Evolutionary conservation across 92 coral and sea anemone genomes (phyloP).

Genomic region (Heliopora coerulea): DNA sequence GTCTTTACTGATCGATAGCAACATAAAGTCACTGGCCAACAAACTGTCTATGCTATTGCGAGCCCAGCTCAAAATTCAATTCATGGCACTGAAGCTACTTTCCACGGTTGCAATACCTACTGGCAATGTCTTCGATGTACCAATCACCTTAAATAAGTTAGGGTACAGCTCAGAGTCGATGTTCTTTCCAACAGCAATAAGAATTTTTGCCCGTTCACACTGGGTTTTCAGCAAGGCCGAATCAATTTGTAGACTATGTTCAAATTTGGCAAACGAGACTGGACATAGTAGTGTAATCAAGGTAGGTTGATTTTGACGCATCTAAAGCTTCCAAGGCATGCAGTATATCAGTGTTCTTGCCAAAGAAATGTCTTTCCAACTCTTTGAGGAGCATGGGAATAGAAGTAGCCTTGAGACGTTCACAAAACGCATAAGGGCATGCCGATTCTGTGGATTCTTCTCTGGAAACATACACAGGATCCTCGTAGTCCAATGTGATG

Average conservation of each 20-base stretch:
- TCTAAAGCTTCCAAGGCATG: slow-evolving; percentile 25
- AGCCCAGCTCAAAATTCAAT: too few species aligned
- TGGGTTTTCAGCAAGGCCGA: slow-evolving; percentile 6
- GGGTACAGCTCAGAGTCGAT: too few species aligned
- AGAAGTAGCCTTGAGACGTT: slow-evolving; percentile 12
- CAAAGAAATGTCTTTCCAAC: too few species aligned
- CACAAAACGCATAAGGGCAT: too few species aligned
- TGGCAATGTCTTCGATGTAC: not conserved
- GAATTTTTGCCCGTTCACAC: slow-evolving; percentile 21
- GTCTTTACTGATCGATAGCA: too few species aligned
- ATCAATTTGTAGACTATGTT: slow-evolving; percentile 18
- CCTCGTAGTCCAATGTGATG: too few species aligned
- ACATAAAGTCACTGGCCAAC: too few species aligned
- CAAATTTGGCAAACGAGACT: slow-evolving; percentile 17
- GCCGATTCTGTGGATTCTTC: too few species aligned
- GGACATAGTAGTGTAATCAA: slow-evolving; percentile 18
- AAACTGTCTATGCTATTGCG: slow-evolving; percentile 33
- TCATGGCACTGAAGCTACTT: not conserved
- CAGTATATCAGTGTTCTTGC: slow-evolving; percentile 9
- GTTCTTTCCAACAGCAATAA: too few species aligned
- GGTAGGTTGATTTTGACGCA: slow-evolving; percentile 28
- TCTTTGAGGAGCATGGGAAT: slow-evolving; percentile 19
- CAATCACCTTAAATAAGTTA: too few species aligned
- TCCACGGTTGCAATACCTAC: slow-evolving; percentile 4
- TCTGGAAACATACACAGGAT: too few species aligned